phyloP scores from a whole-genome alignment of 2,113 vertebrate genomes.

The Malurus elegans region DNA sequence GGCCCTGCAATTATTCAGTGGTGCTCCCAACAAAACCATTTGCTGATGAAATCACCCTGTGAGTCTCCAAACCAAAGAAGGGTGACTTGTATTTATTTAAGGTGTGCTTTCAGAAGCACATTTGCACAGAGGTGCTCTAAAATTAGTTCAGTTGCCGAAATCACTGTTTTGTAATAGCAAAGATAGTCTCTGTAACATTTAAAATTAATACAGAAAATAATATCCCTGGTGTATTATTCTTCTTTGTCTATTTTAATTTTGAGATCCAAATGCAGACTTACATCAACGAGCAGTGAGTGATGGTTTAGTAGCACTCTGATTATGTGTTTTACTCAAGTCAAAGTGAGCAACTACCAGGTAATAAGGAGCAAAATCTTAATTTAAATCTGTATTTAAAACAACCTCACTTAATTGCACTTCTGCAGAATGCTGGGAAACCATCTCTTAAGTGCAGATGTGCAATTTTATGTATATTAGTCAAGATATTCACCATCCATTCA shows the following conservation, averaged over 20 bases:
- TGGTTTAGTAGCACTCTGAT: not conserved
- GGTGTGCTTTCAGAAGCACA: conserved; percentile 1
- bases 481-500: not conserved
- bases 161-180: conserved; percentile 19
- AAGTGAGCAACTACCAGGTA: not conserved
- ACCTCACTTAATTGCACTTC: not conserved
- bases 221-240: not conserved
- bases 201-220: not conserved
- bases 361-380: not conserved
- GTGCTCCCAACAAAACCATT: not conserved
- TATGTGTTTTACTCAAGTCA: not conserved
- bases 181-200: not conserved
- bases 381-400: not conserved
- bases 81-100: not conserved
- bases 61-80: not conserved
- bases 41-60: conserved; percentile 32
- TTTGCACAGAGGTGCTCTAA: conserved; percentile 16
- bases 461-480: not conserved
- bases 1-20: not conserved
- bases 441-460: not conserved
- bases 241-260: not conserved
- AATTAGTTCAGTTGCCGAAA: conserved; percentile 51
- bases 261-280: not conserved
- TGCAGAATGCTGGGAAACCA: not conserved
- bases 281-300: not conserved